A percentile compares a stretch with the other conserved stretches of the same genome.
These are phyloP conservation scores for Drosophila pullipes DNA, from an alignment of 2,888 invertebrate species.

Conservation along the genomic window DNA sequence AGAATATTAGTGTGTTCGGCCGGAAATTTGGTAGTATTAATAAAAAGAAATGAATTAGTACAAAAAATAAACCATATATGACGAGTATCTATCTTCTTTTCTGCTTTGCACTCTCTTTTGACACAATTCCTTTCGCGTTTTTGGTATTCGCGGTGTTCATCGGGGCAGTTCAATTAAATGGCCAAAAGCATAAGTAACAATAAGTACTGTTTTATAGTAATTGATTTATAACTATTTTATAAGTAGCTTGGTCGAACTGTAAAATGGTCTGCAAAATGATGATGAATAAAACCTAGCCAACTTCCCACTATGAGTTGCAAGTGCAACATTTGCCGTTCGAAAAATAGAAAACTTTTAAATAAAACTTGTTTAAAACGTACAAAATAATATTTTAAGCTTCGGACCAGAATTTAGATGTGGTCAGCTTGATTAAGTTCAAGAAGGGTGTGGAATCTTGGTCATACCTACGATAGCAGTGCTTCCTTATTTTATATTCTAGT, in stretches of 20 bases:
- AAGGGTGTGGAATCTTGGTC: background rate
- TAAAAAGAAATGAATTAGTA: background rate
- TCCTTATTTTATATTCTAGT: background rate
- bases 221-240: background rate
- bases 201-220: background rate
- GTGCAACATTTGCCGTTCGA: background rate
- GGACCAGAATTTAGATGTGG: background rate
- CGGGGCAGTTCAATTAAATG: background rate
- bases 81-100: background rate
- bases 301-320: background rate
- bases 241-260: background rate
- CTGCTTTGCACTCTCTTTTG: background rate
- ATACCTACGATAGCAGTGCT: background rate
- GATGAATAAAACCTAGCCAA: background rate
- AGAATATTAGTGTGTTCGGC: background rate
- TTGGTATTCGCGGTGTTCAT: background rate
- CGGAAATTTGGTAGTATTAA: background rate
- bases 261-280: background rate
- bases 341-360: background rate
- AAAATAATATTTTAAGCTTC: background rate
- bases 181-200: constrained; percentile 3
- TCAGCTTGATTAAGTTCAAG: background rate
- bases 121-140: background rate
- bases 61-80: background rate
- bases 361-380: background rate